These are phyloP conservation scores for Melanostigma gelatinosum DNA, from an alignment of 2,113 vertebrate genomes.

Conservation along the genomic window DNA sequence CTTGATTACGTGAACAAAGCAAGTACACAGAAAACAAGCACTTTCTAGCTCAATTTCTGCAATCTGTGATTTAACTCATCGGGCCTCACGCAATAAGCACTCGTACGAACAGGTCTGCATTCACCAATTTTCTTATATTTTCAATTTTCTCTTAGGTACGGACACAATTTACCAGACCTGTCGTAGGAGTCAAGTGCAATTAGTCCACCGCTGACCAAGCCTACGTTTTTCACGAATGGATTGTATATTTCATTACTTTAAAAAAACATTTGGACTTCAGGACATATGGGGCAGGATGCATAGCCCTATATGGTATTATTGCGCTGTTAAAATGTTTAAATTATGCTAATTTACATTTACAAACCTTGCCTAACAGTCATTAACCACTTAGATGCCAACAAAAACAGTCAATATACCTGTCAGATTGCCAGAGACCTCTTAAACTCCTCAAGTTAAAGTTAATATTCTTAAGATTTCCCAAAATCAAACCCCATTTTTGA, in stretches of 20 bases:
- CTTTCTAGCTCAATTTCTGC: not conserved
- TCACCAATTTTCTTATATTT: not conserved
- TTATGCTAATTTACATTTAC: too few species aligned
- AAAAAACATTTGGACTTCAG: not conserved
- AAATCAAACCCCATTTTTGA: not conserved
- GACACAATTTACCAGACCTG: not conserved
- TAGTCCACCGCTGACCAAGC: not conserved
- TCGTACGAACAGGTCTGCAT: not conserved
- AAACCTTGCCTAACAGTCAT: not conserved
- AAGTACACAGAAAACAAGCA: slow-evolving; percentile 3
- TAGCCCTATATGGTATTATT: not conserved
- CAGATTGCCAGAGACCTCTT: not conserved
- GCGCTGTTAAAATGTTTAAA: too few species aligned
- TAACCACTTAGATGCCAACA: not conserved
- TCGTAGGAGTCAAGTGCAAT: not conserved
- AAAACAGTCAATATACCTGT: not conserved
- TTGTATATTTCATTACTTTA: not conserved
- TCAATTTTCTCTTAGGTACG: not conserved
- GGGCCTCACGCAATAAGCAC: not conserved
- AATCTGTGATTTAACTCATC: not conserved
- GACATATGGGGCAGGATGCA: not conserved
- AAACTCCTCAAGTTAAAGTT: not conserved
- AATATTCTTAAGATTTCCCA: not conserved
- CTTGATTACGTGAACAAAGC: slow-evolving; percentile 15
- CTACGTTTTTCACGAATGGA: not conserved